Conservation (phyloP, 2,888 invertebrate species). For the Cephus spinipes region DNA sequence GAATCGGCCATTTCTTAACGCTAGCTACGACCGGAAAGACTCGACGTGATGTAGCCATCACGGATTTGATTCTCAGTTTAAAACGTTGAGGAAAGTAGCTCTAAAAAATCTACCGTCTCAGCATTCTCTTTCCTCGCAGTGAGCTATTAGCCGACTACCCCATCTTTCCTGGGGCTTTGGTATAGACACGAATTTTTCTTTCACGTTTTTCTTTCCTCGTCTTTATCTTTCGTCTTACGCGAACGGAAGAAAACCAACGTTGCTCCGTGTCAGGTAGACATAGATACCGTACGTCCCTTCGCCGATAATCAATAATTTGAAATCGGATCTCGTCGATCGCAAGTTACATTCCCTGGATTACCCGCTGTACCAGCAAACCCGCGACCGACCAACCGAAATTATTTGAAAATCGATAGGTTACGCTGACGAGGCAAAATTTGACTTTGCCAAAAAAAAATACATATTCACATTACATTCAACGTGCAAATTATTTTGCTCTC, state of each 20-base stretch:
- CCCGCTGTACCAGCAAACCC: neutral
- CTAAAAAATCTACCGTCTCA: conserved; percentile 38
- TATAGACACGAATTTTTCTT: conserved; percentile 26
- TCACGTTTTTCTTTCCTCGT: neutral
- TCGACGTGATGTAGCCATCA: conserved; percentile 37
- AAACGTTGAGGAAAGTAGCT: conserved; percentile 35
- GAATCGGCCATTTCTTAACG: conserved; percentile 25
- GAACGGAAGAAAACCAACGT: neutral
- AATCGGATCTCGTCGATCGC: conserved; percentile 4
- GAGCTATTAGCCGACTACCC: conserved; percentile 24
- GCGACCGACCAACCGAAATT: neutral
- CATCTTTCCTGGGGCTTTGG: conserved; percentile 21
- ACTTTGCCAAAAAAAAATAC: neutral
- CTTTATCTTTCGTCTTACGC: neutral
- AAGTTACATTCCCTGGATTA: neutral
- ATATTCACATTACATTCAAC: neutral
- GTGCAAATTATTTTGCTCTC: neutral
- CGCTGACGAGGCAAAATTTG: neutral
- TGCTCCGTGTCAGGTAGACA: neutral
- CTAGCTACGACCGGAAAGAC: conserved; percentile 12
- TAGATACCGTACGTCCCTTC: neutral
- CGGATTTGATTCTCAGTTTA: conserved; percentile 43
- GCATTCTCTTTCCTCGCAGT: conserved; percentile 31
- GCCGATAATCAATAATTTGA: conserved; percentile 3
- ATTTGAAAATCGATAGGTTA: neutral